Evolutionary conservation across 2,888 invertebrate species (phyloP).

Genomic region (Bedellia somnulentella): DNA sequence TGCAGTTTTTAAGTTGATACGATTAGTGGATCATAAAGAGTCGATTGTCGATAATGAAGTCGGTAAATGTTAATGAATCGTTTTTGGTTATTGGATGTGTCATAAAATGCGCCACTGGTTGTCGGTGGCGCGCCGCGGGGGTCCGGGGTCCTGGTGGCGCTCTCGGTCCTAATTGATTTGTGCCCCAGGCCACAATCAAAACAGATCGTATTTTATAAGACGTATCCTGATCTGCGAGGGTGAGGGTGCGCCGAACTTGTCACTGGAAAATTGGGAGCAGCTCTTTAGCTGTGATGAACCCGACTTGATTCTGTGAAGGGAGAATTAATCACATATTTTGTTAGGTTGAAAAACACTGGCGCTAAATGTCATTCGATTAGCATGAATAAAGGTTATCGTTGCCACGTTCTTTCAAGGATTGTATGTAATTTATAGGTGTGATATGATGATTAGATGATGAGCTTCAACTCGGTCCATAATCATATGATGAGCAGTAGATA

Average conservation of each 20-base stretch:
- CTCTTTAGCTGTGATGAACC: too few relatives aligned
- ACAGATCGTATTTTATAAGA: constrained; percentile 64
- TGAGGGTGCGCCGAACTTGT: constrained; percentile 26
- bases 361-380: too few relatives aligned
- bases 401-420: too few relatives aligned
- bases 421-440: too few relatives aligned
- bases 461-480: too few relatives aligned
- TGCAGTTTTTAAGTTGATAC: not conserved
- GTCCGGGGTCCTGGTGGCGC: constrained; percentile 12
- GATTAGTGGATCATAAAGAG: too few relatives aligned
- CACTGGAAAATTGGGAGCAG: constrained; percentile 7
- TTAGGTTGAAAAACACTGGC: too few relatives aligned
- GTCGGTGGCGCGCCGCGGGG: constrained; percentile 16
- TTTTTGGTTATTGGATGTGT: constrained; percentile 49
- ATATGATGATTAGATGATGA: too few relatives aligned
- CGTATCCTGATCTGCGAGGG: constrained; percentile 37
- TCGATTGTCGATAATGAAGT: constrained; percentile 51
- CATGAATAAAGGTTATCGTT: too few relatives aligned
- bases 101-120: constrained; percentile 60
- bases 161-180: constrained; percentile 51
- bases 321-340: too few relatives aligned
- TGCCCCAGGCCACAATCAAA: constrained; percentile 64
- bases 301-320: too few relatives aligned
- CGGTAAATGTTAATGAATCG: constrained; percentile 57
- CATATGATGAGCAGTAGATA: too few relatives aligned